phyloP scores from a whole-genome alignment of 2,113 vertebrate genomes.

The Channa maculata region DNA sequence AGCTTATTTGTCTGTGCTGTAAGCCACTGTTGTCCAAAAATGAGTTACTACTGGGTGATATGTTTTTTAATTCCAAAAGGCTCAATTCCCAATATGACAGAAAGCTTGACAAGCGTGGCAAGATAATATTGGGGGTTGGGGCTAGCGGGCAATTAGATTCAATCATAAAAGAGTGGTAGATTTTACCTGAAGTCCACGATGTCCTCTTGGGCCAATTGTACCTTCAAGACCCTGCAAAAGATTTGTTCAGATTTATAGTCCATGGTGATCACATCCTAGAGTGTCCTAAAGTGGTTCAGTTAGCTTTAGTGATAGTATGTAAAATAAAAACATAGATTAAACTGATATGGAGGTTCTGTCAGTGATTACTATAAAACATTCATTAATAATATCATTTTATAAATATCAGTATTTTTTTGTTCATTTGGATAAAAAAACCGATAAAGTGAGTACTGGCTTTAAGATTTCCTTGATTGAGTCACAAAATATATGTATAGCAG shows the following conservation, averaged over 20 bases:
- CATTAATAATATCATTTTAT: too few relatives aligned
- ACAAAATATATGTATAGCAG: background rate
- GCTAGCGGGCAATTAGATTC: background rate
- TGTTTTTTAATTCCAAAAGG: too few relatives aligned
- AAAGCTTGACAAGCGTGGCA: background rate
- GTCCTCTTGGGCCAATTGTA: constrained; percentile 84
- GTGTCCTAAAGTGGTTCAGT: background rate
- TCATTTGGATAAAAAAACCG: too few relatives aligned
- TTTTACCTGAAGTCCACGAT: constrained; percentile 88
- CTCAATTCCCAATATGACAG: too few relatives aligned
- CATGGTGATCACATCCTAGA: background rate
- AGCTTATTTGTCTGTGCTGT: too few relatives aligned
- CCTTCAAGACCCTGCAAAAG: constrained; percentile 88
- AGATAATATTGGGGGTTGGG: background rate
- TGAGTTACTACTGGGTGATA: too few relatives aligned
- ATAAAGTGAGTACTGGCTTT: too few relatives aligned
- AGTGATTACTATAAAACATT: too few relatives aligned
- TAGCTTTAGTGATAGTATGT: background rate
- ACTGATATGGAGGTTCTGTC: background rate
- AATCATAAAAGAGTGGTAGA: background rate
- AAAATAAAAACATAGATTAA: background rate
- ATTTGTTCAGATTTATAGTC: background rate
- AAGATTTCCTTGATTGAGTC: background rate
- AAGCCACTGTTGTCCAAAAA: too few relatives aligned
- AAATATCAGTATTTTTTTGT: too few relatives aligned